These are phyloP conservation scores for Cremastobaeus sp. DNA, from an alignment of 2,888 invertebrate species.

Conservation along the genomic window DNA sequence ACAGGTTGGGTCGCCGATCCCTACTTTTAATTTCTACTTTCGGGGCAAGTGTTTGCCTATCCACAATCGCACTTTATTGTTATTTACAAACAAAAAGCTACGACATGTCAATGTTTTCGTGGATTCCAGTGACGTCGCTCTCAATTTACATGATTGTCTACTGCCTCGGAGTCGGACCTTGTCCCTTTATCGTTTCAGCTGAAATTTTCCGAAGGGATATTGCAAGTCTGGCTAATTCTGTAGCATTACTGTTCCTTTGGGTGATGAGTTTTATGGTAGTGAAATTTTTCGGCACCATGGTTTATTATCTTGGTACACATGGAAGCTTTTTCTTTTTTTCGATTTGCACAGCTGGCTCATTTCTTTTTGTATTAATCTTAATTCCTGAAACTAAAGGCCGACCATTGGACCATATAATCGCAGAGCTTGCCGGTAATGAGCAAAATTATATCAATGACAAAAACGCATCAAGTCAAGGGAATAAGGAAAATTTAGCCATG, in stretches of 20 bases:
- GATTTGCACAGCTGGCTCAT: slow-evolving; percentile 64
- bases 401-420: slow-evolving; percentile 70
- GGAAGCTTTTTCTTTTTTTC: slow-evolving; percentile 73
- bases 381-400: slow-evolving; percentile 75
- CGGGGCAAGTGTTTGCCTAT: slow-evolving; percentile 67
- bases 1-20: slow-evolving; percentile 81
- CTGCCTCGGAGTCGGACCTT: slow-evolving; percentile 80
- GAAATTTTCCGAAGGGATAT: slow-evolving; percentile 79
- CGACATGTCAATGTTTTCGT: slow-evolving; percentile 74
- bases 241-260: slow-evolving; percentile 69
- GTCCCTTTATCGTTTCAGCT: slow-evolving; percentile 79
- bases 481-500: slow-evolving; percentile 37
- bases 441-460: slow-evolving; percentile 56
- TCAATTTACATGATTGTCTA: slow-evolving; percentile 80
- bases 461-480: not conserved
- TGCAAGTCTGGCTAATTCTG: slow-evolving; percentile 65
- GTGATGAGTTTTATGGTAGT: slow-evolving; percentile 67
- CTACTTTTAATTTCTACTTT: slow-evolving; percentile 77
- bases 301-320: slow-evolving; percentile 66
- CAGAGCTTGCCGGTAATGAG: slow-evolving; percentile 67
- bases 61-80: slow-evolving; percentile 73
- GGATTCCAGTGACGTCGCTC: slow-evolving; percentile 80
- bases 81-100: slow-evolving; percentile 67
- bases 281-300: slow-evolving; percentile 69
- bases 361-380: slow-evolving; percentile 66